Evolutionary conservation across 2,113 vertebrate genomes (phyloP), one percentile per base, ranked within the genome.

Genomic region (Pachypanchax playfairii): DNA sequence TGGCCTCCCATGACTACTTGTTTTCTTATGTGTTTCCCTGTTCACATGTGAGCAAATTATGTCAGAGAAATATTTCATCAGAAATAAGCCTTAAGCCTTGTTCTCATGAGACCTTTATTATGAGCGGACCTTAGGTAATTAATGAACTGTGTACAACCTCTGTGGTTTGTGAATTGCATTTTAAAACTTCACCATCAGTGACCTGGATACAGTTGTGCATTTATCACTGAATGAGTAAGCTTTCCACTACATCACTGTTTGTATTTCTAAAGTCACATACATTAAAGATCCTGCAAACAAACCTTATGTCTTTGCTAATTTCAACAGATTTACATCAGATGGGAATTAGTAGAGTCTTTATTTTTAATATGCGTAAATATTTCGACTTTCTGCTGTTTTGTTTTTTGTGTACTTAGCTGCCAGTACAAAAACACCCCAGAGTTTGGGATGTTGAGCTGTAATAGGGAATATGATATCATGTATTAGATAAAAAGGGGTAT

Each of bases 91-190:
- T 62, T 18, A 17, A 75, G 72, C 72, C n/a, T 17, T 6, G 55
- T 10, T 75, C 72, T 79, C 84, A 31, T 1, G 56, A 39, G 81
- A 53, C 46, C 60, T 44, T 73, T 53, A 41, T 84, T 82, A 84
- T 62, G 66, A 65, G 53, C 48, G 10, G 44, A 79, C 70, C 64
- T 57, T 62, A 35, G 60, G 75, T 82, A 65, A 75, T 70, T 70
- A 70, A 77, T 73, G 70, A 82, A 77, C 80, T 54, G 52, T 1
- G 39, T 70, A 57, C 62, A 70, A 72, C 59, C 77, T 69, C 50
- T 53, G 49, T 5, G 57, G 17, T 52, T 55, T 68, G 58, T 53
- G 67, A 70, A 39, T 75, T 53, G 29, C 6, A 54, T 21, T 14
- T 11, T 8, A 25, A 31, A 61, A 39, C 60, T 11, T 41, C 38